Base-by-base conservation (phyloP, 2,888 invertebrate species). In the Dryocosmus kuriphilus region DNA sequence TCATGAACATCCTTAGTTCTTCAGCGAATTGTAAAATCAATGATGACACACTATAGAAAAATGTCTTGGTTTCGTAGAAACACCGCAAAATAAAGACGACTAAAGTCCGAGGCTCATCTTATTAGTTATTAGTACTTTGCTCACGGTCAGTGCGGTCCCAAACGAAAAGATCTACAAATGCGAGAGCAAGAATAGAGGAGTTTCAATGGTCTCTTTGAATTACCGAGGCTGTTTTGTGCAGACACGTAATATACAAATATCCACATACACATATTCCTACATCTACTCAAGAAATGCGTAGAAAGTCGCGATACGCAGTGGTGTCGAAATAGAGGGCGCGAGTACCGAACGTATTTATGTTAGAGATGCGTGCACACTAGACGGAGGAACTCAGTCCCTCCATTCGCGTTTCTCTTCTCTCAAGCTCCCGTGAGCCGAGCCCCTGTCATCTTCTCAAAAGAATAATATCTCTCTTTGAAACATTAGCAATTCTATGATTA, bases 401-500 rank as follows among this genome's bases (percentile, higher is more conserved):
- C 74, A 74, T 76, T 61, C 46, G 76, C 35, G 74, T 75, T 60
- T 81, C 32, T 65, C 71, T 11, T 30, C 79, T 82, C 79, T 82
- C 79, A 84, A 86, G 82, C 81, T 84, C 77, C 74, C 80, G 77
- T 77, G 79, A 80, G 81, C 79, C 79, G 80, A 57, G 81, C 80
- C 80, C 82, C 85, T 84, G 86, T 86, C 85, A 85, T 88, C 85
- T 85, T 84, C 79, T 86, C 84, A 87, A 87, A 88, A 88, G 87
- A 88, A 90, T 86, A 86, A 88, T 87, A 86, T 87, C 85, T 85
- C 87, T 85, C 88, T 89, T 87, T 89, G 86, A 88, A 87, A 88
- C 87, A 89, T 89, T 89, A 89, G 89, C 88, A 88, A 90, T 89
- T 90, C 87, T 88, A 86, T 88, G 88, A 90, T 89, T 86, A 85